Percentiles rank a stretch among this genome's conserved stretches.
Evolutionary conservation across 2,888 invertebrate species (phyloP).

Genomic region (Merodon equestris): DNA sequence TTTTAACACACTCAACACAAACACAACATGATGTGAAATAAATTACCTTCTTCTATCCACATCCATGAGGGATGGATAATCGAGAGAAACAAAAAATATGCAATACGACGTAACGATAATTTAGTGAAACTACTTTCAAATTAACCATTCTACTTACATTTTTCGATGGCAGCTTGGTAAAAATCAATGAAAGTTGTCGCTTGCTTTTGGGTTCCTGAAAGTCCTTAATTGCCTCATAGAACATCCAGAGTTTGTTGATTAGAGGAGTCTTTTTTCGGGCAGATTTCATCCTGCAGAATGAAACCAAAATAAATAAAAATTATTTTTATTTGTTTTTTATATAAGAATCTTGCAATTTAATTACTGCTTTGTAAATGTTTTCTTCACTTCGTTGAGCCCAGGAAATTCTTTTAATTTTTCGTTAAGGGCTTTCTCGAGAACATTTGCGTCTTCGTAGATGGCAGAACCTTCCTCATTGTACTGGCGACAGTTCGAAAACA

Average conservation of each 20-base stretch:
- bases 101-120: conserved; percentile 20
- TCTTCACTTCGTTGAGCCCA: conserved; percentile 80
- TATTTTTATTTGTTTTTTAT: neutral
- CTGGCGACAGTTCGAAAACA: conserved; percentile 98
- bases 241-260: conserved; percentile 88
- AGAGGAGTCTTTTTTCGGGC: conserved; percentile 80
- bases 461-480: conserved; percentile 98
- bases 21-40: conserved; percentile 1
- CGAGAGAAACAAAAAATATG: conserved; percentile 42
- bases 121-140: conserved; percentile 2
- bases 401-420: conserved; percentile 89
- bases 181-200: conserved; percentile 95
- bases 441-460: conserved; percentile 96
- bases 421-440: conserved; percentile 90
- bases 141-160: conserved; percentile 79
- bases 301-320: conserved; percentile 24
- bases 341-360: neutral
- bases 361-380: conserved; percentile 72
- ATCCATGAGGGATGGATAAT: conserved; percentile 63
- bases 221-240: conserved; percentile 94
- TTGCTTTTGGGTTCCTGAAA: conserved; percentile 90
- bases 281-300: conserved; percentile 75
- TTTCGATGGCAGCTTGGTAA: conserved; percentile 96
- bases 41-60: conserved; percentile 70
- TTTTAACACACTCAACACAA: neutral